These are phyloP conservation scores for Drosophila lowei DNA, from an alignment of 1,140 invertebrate genomes.

Conservation along the genomic window DNA sequence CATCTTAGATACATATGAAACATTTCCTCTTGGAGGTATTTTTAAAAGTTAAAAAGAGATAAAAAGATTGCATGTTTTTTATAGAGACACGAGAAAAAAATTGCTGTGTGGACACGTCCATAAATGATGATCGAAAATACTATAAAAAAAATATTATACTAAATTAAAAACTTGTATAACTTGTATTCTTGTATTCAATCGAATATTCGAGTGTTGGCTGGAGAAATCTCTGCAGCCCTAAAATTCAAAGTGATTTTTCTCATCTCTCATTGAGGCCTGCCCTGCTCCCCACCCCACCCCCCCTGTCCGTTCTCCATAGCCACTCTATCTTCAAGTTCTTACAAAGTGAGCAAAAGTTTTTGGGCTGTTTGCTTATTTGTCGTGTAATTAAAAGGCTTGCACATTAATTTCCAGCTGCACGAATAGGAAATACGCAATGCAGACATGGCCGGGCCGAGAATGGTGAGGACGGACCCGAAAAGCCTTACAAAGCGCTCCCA, in stretches of 20 bases:
- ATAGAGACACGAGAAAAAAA: too few species aligned
- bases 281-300: neutral
- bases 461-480: conserved; percentile 16
- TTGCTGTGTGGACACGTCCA: too few species aligned
- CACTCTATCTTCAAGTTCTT: conserved; percentile 42
- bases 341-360: conserved; percentile 57
- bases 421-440: conserved; percentile 71
- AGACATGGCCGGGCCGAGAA: conserved; percentile 47
- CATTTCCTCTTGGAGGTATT: too few species aligned
- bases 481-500: conserved; percentile 69
- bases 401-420: conserved; percentile 74
- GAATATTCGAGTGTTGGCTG: neutral
- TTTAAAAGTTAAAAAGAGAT: too few species aligned
- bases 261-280: conserved; percentile 18
- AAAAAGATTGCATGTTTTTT: too few species aligned
- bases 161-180: too few species aligned
- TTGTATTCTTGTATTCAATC: too few species aligned
- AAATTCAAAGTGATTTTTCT: conserved; percentile 32
- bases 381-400: conserved; percentile 77
- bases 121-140: too few species aligned
- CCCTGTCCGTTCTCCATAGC: neutral
- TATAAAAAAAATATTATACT: too few species aligned
- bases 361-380: conserved; percentile 73
- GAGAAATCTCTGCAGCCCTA: conserved; percentile 15
- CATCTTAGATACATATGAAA: too few species aligned